A percentile compares a stretch with the other conserved stretches of the same genome.
These are phyloP conservation scores for Fukomys damarensis DNA, from an alignment of 2,113 vertebrate genomes.

Conservation along the genomic window DNA sequence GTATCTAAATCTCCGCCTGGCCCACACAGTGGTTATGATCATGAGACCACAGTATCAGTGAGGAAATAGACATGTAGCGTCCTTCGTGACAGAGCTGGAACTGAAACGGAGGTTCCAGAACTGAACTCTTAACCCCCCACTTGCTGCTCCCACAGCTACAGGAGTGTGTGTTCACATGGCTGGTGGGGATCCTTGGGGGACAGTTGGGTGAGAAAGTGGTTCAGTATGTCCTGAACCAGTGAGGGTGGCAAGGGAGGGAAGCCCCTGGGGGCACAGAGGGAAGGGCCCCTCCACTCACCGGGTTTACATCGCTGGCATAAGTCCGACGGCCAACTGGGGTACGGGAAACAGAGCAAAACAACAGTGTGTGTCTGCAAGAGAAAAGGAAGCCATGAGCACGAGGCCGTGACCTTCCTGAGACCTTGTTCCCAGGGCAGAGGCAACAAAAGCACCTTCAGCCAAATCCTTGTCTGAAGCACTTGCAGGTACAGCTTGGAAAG, in stretches of 20 bases:
- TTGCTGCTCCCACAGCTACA: background rate
- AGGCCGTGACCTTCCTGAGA: background rate
- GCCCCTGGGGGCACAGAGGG: background rate
- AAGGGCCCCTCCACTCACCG: conserved; percentile 81
- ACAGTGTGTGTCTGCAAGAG: conserved; percentile 76
- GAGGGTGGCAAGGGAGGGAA: background rate
- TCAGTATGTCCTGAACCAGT: background rate
- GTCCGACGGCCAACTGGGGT: conserved; percentile 56
- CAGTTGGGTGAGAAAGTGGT: background rate
- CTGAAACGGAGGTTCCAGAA: background rate
- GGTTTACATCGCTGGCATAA: conserved; percentile 80
- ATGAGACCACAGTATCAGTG: background rate
- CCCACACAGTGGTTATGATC: background rate
- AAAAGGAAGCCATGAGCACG: conserved; percentile 28
- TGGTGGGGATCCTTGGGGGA: background rate
- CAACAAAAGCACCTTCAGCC: background rate
- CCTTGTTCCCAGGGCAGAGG: background rate
- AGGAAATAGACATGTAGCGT: background rate
- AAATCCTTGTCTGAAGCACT: background rate
- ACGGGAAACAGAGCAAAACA: conserved; percentile 64
- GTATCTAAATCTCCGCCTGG: background rate
- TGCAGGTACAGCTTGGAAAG: background rate
- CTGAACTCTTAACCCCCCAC: background rate
- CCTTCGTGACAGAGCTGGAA: background rate
- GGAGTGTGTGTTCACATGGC: background rate